Base-by-base conservation (phyloP, 1,140 invertebrate genomes). In the Sarcophaga peregrina region DNA sequence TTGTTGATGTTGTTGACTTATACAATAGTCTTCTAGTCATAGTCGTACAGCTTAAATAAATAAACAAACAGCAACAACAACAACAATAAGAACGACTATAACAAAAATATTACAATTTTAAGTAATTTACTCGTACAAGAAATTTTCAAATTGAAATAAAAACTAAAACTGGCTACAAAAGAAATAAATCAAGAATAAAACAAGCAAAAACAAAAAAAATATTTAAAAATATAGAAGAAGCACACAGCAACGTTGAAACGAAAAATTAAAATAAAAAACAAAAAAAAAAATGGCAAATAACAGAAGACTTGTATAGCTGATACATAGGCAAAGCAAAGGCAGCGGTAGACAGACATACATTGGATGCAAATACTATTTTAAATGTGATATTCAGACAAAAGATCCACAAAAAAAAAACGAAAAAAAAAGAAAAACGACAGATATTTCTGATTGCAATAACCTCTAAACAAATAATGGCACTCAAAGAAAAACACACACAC, bases 401-500 rank as follows among this genome's bases (percentile, higher is more conserved):
- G 45, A n/a, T 47, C 17, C 37, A 37, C 1, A 37, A 37, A 37
- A 2, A 37, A 37, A 37, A 37, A 37, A n/a, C n/a, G n/a, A n/a
- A 37, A 37, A 37, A 1, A 4, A 37, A 37, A 37, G 25, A 37
- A 37, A 76, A 76, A 47, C 45, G 74, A 68, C 62, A 68, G 62
- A 68, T 68, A 20, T 68, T 68, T 68, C 17, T 20, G 62, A 68
- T 68, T 68, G 62, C 62, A 50, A 47, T 47, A 76, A 50, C 74
- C 74, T 47, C 48, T 76, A 76, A 76, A 47, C 11, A 47, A n/a
- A 76, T 46, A 37, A 37, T 37, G 25, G 25, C 25, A 37, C 25
- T 37, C 25, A 37, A 37, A 46, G n/a, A 2, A 75, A 9, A 25
- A 25, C 13, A 20, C 11, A 47, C 73, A 76, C 45, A 2, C 25